Conservation (phyloP, 1,140 invertebrate genomes). For the Melanaphis sacchari region DNA sequence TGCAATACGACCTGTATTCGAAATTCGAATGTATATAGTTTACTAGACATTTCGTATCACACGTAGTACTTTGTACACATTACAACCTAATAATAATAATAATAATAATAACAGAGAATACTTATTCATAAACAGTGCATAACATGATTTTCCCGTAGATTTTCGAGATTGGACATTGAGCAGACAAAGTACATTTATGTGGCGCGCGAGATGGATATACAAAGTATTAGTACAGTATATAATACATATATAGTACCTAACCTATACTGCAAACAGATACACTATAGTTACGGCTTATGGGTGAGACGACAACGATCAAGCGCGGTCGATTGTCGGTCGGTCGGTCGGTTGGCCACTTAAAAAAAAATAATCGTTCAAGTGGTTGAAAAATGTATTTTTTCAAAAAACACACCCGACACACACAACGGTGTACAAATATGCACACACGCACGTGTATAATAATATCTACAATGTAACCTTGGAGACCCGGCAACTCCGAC, state of each 20-base stretch:
- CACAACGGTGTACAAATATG: neutral
- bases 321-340: neutral
- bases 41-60: neutral
- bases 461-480: slow-evolving; percentile 39
- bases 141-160: neutral
- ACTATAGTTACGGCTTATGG: neutral
- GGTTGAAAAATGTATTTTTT: slow-evolving; percentile 34
- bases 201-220: neutral
- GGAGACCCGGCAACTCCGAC: slow-evolving; percentile 56
- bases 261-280: neutral
- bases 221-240: too few species aligned
- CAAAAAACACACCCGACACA: slow-evolving; percentile 12
- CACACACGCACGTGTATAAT: neutral
- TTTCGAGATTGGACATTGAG: neutral
- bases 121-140: neutral
- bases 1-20: too few species aligned
- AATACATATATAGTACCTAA: neutral
- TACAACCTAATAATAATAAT: too few species aligned
- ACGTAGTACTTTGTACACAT: too few species aligned
- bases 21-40: too few species aligned
- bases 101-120: neutral
- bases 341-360: neutral
- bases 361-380: slow-evolving; percentile 42
- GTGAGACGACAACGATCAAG: neutral
- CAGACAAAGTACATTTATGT: neutral